phyloP scores from a whole-genome alignment of 92 coral and sea anemone species.

The Heliopora coerulea region DNA sequence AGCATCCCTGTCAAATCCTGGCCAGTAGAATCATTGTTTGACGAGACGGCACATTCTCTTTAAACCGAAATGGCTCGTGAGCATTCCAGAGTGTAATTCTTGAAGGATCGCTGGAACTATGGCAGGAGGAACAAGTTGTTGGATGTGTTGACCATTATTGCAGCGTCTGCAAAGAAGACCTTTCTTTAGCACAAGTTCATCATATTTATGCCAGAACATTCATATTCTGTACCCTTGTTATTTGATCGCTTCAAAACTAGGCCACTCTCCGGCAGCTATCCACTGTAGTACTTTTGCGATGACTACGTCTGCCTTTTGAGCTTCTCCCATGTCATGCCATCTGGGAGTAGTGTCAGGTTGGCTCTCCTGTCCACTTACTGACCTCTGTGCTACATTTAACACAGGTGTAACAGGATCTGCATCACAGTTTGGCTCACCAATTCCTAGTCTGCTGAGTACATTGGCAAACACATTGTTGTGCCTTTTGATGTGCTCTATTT shows the following conservation, averaged over 20 bases:
- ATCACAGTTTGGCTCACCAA: neutral
- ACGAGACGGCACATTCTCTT: constrained; percentile 44
- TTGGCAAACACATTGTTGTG: neutral
- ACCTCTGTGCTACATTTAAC: too few relatives aligned
- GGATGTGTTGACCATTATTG: constrained; percentile 12
- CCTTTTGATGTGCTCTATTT: neutral
- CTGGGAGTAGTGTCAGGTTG: neutral
- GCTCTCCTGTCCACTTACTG: too few relatives aligned
- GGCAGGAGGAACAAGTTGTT: neutral
- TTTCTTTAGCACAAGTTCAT: constrained; percentile 7
- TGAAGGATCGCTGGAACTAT: constrained; percentile 17
- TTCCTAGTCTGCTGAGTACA: neutral
- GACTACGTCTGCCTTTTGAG: constrained; percentile 36
- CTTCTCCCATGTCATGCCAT: neutral
- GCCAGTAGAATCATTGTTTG: constrained; percentile 44
- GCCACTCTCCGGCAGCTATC: constrained; percentile 18
- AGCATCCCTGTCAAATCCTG: constrained; percentile 41
- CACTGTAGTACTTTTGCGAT: constrained; percentile 47
- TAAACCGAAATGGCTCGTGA: constrained; percentile 46
- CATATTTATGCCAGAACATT: constrained; percentile 29
- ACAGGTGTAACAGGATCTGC: neutral
- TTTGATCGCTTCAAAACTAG: constrained; percentile 16
- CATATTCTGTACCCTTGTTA: constrained; percentile 17
- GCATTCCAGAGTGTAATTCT: too few relatives aligned
- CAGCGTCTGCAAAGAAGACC: constrained; percentile 32